Evolutionary conservation across 2,888 invertebrate species (phyloP).

Genomic region (Eupithecia subfuscata): DNA sequence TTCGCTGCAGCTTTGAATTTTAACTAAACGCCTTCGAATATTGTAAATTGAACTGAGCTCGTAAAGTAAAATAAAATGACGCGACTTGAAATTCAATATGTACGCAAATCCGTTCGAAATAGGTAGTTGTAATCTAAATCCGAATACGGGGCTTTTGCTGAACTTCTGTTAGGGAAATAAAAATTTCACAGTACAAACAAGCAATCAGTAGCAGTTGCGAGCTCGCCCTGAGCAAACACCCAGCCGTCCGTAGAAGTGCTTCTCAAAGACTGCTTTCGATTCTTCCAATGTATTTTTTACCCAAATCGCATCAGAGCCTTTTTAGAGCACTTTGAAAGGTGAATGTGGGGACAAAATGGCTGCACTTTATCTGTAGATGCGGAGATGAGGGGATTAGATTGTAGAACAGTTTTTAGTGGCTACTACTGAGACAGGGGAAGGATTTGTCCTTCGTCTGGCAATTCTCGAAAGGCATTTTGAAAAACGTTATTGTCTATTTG

Average conservation of each 20-base stretch:
- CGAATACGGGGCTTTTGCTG: constrained; percentile 52
- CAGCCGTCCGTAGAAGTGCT: constrained; percentile 60
- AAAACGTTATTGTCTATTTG: not conserved
- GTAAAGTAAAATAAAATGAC: constrained; percentile 33
- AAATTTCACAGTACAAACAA: constrained; percentile 77
- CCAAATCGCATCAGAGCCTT: constrained; percentile 55
- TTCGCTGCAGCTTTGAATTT: constrained; percentile 24
- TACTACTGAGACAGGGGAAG: constrained; percentile 15
- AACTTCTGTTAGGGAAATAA: constrained; percentile 66
- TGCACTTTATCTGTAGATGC: constrained; percentile 36
- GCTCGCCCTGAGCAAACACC: constrained; percentile 70
- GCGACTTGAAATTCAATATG: constrained; percentile 32
- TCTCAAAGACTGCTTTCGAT: constrained; percentile 70
- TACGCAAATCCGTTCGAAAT: constrained; percentile 37
- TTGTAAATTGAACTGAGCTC: constrained; percentile 15
- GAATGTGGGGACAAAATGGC: constrained; percentile 44
- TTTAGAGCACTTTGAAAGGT: constrained; percentile 52
- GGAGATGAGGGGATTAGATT: constrained; percentile 16
- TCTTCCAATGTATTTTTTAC: constrained; percentile 65
- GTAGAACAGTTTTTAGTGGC: constrained; percentile 23
- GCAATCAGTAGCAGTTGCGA: constrained; percentile 80
- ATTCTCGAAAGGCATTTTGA: not conserved
- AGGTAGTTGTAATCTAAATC: constrained; percentile 54
- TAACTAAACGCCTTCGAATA: constrained; percentile 20
- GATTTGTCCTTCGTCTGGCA: not conserved